Conservation (phyloP, 2,888 invertebrate species). For the Caenorhabditis sp. region DNA sequence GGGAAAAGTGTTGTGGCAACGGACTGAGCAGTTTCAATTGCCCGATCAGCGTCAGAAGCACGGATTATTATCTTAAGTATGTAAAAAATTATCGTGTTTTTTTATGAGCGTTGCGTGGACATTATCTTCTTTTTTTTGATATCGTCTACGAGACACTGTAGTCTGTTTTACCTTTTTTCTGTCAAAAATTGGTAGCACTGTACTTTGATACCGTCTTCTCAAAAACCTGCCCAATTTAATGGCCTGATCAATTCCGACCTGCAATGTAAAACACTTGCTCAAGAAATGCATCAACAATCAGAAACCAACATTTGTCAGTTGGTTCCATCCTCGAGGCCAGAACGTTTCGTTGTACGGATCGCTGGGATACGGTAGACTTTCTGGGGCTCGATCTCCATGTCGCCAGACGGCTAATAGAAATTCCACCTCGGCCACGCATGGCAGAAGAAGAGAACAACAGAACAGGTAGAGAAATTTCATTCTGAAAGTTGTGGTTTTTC, state of each 20-base stretch:
- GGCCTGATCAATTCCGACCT: conserved; percentile 65
- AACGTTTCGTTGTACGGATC: conserved; percentile 71
- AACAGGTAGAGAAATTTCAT: conserved; percentile 58
- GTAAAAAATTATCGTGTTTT: conserved; percentile 67
- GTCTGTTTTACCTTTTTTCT: conserved; percentile 57
- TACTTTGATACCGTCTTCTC: conserved; percentile 47
- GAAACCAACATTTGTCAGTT: conserved; percentile 75
- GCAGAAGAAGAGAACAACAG: conserved; percentile 28
- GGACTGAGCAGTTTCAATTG: conserved; percentile 90
- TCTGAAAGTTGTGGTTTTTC: conserved; percentile 29
- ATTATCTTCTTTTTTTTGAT: conserved; percentile 6
- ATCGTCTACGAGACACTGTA: no score
- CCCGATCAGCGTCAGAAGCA: conserved; percentile 83
- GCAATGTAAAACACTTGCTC: conserved; percentile 18
- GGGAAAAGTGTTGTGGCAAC: conserved; percentile 90
- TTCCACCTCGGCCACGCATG: conserved; percentile 61
- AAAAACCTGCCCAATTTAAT: conserved; percentile 60
- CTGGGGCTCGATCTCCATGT: conserved; percentile 94
- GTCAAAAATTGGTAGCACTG: conserved; percentile 54
- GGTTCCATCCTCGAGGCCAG: conserved; percentile 79
- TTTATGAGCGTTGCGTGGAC: not conserved
- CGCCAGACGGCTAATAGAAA: conserved; percentile 87
- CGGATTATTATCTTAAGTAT: conserved; percentile 77
- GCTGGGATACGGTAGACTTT: conserved; percentile 71
- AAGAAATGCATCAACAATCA: conserved; percentile 1